A percentile compares a stretch with the other conserved stretches of the same genome.
Evolutionary conservation across 2,113 vertebrate genomes (phyloP).

Genomic region (Zosterops japonicus): DNA sequence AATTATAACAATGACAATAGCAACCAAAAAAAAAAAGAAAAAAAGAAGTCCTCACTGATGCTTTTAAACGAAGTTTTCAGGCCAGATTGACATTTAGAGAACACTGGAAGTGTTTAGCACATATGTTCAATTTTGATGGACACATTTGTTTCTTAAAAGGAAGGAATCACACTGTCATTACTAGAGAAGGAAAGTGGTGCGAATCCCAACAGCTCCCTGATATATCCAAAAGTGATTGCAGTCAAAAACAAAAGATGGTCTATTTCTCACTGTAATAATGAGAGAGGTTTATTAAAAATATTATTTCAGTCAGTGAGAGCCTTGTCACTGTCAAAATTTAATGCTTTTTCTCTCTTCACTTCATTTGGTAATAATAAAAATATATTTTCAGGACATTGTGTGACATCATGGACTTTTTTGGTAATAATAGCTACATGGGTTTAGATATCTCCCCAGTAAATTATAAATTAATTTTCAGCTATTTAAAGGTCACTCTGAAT

Average conservation of each 20-base stretch:
- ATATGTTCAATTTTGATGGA: background rate
- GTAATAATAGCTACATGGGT: background rate
- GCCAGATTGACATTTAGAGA: background rate
- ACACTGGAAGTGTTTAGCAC: background rate
- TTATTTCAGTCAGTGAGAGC: background rate
- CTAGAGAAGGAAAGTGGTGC: background rate
- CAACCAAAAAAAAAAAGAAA: background rate
- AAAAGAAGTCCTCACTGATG: background rate
- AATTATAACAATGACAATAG: background rate
- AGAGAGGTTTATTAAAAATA: background rate
- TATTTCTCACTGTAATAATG: background rate
- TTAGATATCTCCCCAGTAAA: conserved; percentile 49
- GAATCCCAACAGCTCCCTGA: background rate
- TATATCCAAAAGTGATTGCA: background rate
- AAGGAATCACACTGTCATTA: background rate
- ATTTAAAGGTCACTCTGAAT: conserved; percentile 57
- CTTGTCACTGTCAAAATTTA: background rate
- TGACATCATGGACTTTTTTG: background rate
- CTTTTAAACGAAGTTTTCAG: background rate
- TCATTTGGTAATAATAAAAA: conserved; percentile 14
- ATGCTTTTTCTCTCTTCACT: background rate
- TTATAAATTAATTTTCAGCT: conserved; percentile 66
- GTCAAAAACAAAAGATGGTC: background rate
- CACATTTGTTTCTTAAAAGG: background rate
- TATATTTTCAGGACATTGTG: background rate